phyloP scores from a whole-genome alignment of 2,113 vertebrate genomes.

The Arothron firmamentum region DNA sequence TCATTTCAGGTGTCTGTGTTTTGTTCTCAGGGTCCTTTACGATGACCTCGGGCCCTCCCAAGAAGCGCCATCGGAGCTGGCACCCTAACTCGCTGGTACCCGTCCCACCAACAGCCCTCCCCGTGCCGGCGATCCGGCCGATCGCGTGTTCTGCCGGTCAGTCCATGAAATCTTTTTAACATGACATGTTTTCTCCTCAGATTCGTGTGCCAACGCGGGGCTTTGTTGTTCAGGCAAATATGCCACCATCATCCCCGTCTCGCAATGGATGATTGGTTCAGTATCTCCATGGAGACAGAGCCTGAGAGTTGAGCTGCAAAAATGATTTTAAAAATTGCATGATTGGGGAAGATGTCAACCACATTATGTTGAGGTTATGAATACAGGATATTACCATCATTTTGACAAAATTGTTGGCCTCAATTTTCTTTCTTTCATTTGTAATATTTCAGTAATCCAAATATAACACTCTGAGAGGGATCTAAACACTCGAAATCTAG shows the following conservation, averaged over 20 bases:
- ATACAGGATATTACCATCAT: conserved; percentile 1
- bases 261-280: conserved; percentile 47
- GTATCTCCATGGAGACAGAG: conserved; percentile 55
- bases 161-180: background rate
- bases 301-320: conserved; percentile 24
- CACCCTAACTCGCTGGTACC: conserved; percentile 82
- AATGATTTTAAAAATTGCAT: conserved; percentile 14
- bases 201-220: background rate
- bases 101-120: conserved; percentile 76
- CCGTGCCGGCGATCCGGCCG: conserved; percentile 84
- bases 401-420: background rate
- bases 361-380: conserved; percentile 7
- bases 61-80: conserved; percentile 97
- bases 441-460: background rate
- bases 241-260: conserved; percentile 28
- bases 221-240: conserved; percentile 21
- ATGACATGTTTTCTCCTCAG: background rate
- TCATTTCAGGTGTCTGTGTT: conserved; percentile 1
- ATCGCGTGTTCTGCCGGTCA: conserved; percentile 75
- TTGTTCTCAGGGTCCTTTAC: conserved; percentile 67
- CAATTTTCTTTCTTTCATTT: background rate
- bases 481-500: too few species aligned
- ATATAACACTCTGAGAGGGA: background rate
- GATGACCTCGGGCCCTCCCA: conserved; percentile 90
- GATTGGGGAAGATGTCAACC: conserved; percentile 11